A percentile compares a stretch with the other conserved stretches of the same genome.
Conservation (phyloP, 2,113 vertebrate genomes). For the Passer domesticus region DNA sequence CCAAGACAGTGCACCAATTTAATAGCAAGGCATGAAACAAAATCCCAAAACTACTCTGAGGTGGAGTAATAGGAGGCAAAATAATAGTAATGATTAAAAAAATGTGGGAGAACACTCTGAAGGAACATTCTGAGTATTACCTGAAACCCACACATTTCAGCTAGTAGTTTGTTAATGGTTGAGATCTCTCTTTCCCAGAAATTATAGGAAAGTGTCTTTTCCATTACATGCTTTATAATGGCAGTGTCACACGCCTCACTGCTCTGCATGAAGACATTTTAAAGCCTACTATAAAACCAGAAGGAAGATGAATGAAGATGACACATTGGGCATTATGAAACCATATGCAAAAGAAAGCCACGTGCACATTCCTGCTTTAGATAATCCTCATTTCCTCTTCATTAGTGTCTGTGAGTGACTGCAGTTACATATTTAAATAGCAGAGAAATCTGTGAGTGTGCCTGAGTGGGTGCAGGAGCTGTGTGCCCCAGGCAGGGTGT, state of each 20-base stretch:
- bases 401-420: not conserved
- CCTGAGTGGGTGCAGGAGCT: not conserved
- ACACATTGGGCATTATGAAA: not conserved
- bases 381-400: not conserved
- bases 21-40: not conserved
- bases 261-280: not conserved
- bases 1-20: not conserved
- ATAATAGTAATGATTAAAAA: not conserved
- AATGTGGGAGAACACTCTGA: not conserved
- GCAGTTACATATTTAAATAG: not conserved
- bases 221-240: not conserved
- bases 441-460: not conserved
- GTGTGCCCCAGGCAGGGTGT: not conserved
- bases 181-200: not conserved
- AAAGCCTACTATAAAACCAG: not conserved
- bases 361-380: not conserved
- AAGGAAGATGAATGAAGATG: not conserved
- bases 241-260: not conserved
- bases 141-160: not conserved
- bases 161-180: not conserved
- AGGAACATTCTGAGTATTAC: not conserved
- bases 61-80: not conserved
- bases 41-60: not conserved
- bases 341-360: not conserved
- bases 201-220: not conserved